A percentile compares a stretch with the other conserved stretches of the same genome.
phyloP scores from a whole-genome alignment of 2,797 vertebrate species.

The Pangasius djambal region DNA sequence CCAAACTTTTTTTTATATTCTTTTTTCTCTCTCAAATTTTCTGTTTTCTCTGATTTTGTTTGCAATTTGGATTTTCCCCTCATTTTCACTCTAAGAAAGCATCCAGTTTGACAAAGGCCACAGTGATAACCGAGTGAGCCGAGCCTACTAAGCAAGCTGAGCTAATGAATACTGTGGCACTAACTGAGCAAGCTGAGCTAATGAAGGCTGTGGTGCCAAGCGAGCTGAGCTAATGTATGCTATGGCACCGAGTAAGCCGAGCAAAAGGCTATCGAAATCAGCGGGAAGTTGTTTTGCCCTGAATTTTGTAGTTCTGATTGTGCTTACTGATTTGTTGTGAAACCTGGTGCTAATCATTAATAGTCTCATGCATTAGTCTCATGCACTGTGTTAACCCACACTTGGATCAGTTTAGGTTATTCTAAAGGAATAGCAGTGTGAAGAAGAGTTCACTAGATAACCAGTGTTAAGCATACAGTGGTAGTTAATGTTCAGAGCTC shows the following conservation, averaged over 20 bases:
- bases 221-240: constrained; percentile 8
- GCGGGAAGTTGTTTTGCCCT: background rate
- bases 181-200: constrained; percentile 27
- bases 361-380: background rate
- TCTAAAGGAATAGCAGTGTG: background rate
- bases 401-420: too few species aligned
- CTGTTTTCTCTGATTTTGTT: background rate
- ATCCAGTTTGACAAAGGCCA: background rate
- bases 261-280: background rate
- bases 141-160: constrained; percentile 10
- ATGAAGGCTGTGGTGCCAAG: background rate
- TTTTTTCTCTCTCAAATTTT: background rate
- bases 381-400: background rate
- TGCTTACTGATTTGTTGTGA: background rate
- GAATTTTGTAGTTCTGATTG: background rate
- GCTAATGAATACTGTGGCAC: constrained; percentile 18
- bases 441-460: background rate
- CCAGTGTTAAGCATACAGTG: background rate
- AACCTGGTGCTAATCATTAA: background rate
- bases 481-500: background rate
- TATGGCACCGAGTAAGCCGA: background rate
- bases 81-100: background rate
- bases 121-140: background rate
- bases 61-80: background rate
- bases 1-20: background rate